Percentiles rank a stretch among this genome's conserved stretches.
Evolutionary conservation across 2,888 invertebrate species (phyloP).

Genomic region (Oligia latruncula): DNA sequence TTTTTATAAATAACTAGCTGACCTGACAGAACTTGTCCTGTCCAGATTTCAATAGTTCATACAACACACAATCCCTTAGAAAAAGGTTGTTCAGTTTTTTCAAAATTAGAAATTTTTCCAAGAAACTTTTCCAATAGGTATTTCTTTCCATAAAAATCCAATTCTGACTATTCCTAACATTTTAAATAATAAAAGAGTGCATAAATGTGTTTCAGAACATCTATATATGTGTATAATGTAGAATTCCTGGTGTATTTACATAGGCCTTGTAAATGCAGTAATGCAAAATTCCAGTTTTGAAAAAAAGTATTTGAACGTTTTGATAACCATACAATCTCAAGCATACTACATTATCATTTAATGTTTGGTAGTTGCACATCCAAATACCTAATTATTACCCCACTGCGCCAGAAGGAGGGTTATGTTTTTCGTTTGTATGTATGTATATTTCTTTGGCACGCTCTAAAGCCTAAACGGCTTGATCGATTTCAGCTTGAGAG

Average conservation of each 20-base stretch:
- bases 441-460: no score
- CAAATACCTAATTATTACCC: not conserved
- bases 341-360: not conserved
- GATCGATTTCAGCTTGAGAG: no score
- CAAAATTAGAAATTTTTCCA: no score
- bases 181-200: not conserved
- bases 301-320: not conserved
- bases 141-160: not conserved
- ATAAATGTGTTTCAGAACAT: not conserved
- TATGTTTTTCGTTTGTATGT: no score
- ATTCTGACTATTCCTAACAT: not conserved
- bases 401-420: no score
- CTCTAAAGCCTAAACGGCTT: no score
- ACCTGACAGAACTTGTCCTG: not conserved
- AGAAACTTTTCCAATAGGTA: not conserved
- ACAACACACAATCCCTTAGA: not conserved
- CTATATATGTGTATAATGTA: not conserved
- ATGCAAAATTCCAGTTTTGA: not conserved
- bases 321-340: not conserved
- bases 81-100: not conserved
- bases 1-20: not conserved
- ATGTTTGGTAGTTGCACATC: not conserved
- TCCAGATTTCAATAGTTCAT: not conserved
- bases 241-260: not conserved
- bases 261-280: not conserved